phyloP scores from a whole-genome alignment of 2,113 vertebrate genomes.

The Planiliza haematocheilus region DNA sequence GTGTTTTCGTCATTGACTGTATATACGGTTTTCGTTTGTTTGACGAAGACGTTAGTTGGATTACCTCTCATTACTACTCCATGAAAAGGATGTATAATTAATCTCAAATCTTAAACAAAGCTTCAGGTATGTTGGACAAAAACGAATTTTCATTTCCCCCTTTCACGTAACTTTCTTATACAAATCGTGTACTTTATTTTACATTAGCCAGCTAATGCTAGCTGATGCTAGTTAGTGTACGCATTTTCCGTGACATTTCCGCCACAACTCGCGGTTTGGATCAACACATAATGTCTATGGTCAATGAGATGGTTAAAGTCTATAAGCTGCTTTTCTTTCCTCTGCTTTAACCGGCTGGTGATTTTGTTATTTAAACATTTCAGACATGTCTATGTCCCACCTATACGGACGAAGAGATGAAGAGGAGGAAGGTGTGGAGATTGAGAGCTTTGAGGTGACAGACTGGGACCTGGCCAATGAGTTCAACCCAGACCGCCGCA shows the following conservation, averaged over 20 bases:
- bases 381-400: slow-evolving; percentile 94
- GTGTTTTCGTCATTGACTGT: slow-evolving; percentile 21
- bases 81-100: background rate
- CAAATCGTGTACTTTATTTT: background rate
- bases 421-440: slow-evolving; percentile 91
- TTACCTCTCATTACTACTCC: background rate
- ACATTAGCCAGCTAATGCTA: slow-evolving; percentile 9
- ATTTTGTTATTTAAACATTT: slow-evolving; percentile 1
- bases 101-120: background rate
- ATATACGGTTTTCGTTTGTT: slow-evolving; percentile 8
- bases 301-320: background rate
- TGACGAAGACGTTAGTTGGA: background rate
- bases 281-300: background rate
- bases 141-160: rapidly evolving
- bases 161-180: background rate
- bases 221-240: slow-evolving; percentile 24
- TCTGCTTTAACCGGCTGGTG: background rate
- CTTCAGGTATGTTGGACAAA: slow-evolving; percentile 36
- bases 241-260: background rate
- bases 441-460: slow-evolving; percentile 95
- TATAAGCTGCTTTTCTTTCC: background rate
- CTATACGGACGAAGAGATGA: slow-evolving; percentile 90
- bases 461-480: slow-evolving; percentile 98
- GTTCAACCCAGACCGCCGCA: slow-evolving; percentile 95
- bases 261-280: background rate